A percentile compares a stretch with the other conserved stretches of the same genome.
These are phyloP conservation scores for Meleagris gallopavo DNA, from an alignment of 2,113 vertebrate species.

Conservation along the genomic window DNA sequence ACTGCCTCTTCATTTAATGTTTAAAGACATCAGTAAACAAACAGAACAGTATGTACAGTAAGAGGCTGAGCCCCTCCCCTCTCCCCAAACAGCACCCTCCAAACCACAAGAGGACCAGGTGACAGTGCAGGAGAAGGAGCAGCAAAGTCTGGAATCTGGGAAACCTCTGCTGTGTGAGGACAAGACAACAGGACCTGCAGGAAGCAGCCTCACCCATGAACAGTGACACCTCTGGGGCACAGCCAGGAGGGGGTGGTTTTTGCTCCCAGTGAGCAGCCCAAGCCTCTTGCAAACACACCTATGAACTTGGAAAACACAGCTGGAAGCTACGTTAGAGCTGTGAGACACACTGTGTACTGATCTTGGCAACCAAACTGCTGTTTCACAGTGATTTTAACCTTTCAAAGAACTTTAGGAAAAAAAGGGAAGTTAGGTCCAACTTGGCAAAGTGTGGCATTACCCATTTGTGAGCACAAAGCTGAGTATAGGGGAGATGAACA, in stretches of 20 bases:
- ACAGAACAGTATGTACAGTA: constrained; percentile 54
- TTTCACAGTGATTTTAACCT: background rate
- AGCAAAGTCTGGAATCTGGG: background rate
- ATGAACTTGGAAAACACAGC: background rate
- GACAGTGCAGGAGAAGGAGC: background rate
- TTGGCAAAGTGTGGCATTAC: background rate
- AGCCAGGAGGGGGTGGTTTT: background rate
- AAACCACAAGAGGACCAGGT: background rate
- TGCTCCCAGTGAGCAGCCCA: background rate
- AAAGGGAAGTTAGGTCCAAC: background rate
- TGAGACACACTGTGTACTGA: background rate
- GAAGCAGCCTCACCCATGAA: background rate
- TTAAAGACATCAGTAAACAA: constrained; percentile 76
- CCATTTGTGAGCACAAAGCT: background rate
- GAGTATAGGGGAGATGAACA: background rate
- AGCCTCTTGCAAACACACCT: background rate
- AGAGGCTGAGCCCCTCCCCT: constrained; percentile 20
- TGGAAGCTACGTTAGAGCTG: background rate
- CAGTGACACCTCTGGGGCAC: background rate
- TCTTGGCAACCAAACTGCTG: constrained; percentile 9
- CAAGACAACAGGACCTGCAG: background rate
- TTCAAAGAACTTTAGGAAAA: background rate
- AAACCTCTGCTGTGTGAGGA: background rate
- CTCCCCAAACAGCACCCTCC: background rate
- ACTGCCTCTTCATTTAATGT: constrained; percentile 80